Conservation (phyloP, 2,888 invertebrate genomes). For the Pristionchus exspectatus region DNA sequence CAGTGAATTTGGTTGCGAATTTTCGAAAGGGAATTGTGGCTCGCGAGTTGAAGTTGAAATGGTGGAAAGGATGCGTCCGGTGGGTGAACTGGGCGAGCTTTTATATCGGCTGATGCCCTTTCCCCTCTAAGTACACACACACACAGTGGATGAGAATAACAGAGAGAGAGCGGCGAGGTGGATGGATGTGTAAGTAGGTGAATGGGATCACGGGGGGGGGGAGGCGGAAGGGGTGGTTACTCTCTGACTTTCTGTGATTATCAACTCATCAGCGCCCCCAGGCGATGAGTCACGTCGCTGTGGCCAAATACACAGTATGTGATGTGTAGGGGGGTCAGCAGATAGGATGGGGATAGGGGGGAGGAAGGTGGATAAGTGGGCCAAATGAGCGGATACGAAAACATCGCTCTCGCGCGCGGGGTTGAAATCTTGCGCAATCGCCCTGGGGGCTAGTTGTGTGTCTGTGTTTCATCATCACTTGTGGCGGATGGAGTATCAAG, state of each 20-base stretch:
- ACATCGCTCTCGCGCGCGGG: conserved; percentile 12
- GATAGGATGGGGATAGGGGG: neutral
- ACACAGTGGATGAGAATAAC: conserved; percentile 37
- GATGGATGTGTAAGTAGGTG: conserved; percentile 31
- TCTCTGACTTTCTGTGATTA: conserved; percentile 8
- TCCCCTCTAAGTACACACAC: neutral
- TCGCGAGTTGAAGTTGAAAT: neutral
- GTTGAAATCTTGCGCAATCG: conserved; percentile 45
- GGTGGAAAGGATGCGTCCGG: neutral
- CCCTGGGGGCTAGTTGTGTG: conserved; percentile 5
- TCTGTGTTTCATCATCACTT: conserved; percentile 7
- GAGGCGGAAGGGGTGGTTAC: neutral
- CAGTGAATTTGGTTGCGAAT: neutral
- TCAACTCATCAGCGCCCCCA: neutral
- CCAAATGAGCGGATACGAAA: conserved; percentile 30
- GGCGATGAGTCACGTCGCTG: neutral
- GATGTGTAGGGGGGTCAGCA: conserved; percentile 23
- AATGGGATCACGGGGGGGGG: conserved; percentile 8
- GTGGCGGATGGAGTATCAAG: neutral
- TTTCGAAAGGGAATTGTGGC: conserved; percentile 11
- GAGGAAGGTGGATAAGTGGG: neutral
- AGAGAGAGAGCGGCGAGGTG: conserved; percentile 31
- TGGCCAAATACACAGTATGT: conserved; percentile 28
- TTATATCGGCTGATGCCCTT: conserved; percentile 33
- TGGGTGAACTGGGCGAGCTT: conserved; percentile 14